Evolutionary conservation across 2,113 vertebrate genomes (phyloP).

Genomic region (Crypturellus undulatus): DNA sequence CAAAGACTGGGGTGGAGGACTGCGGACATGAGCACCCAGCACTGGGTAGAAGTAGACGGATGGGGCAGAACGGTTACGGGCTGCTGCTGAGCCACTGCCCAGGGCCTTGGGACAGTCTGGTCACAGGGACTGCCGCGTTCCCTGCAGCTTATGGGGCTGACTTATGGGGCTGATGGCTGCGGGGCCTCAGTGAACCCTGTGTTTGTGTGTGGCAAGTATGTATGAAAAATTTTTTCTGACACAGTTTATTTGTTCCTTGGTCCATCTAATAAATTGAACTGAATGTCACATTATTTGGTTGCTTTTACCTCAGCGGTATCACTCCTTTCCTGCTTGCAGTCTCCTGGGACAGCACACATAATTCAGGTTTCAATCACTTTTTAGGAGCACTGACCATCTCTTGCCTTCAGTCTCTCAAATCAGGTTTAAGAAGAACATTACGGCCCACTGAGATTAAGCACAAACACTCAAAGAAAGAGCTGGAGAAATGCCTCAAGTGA

Average conservation of each 20-base stretch:
- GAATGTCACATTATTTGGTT: not conserved
- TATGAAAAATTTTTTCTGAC: not conserved
- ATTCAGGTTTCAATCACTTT: not conserved
- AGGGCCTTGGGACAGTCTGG: not conserved
- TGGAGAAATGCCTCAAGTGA: not conserved
- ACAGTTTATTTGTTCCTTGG: not conserved
- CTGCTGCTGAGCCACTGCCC: not conserved
- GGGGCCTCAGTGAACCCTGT: not conserved
- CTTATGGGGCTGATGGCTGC: not conserved
- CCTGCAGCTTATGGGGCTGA: not conserved
- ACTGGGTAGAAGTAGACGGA: not conserved
- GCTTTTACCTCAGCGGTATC: not conserved
- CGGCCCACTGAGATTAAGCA: not conserved
- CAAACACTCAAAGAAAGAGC: not conserved
- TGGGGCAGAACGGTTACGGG: accelerated
- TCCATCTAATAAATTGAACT: not conserved
- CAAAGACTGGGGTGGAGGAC: not conserved
- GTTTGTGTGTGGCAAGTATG: accelerated
- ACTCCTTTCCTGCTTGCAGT: not conserved
- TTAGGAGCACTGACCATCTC: not conserved
- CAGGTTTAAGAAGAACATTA: not conserved
- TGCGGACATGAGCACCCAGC: not conserved
- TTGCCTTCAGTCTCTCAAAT: not conserved
- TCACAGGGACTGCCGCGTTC: not conserved
- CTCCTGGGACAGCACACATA: not conserved